Evolutionary conservation across 2,113 vertebrate genomes (phyloP), one percentile per base, ranked within the genome.

Genomic region (Archocentrus centrarchus): DNA sequence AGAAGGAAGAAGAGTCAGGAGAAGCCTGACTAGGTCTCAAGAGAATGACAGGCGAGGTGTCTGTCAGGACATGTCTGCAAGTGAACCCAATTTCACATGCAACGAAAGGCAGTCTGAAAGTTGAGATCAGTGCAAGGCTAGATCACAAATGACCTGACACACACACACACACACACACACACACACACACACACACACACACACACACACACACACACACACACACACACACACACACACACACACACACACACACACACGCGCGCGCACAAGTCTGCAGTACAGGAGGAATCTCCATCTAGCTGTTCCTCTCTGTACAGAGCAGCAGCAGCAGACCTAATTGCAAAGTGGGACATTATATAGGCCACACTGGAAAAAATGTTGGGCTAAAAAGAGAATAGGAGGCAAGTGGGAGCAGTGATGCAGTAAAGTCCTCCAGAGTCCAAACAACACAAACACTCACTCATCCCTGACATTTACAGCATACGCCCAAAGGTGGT

Each of bases 311-410:
- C 64, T 44, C 59, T 58, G 39, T 59, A 50, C 80, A 64, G 87
- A 82, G 44, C 77, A 75, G 47, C 75, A 63, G 47, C 78, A 64
- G 82, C 78, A 93, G 93, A 92, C 93, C 93, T 91, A 59, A 91
- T 93, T 94, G 82, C 77, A 91, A 95, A 94, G 82, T 95, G 88
- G 94, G 94, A 89, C 94, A 94, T 79, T 91, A 94, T 88, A 75
- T 95, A 91, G 93, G 93, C 11, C 94, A 84, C 10, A 4, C n/a
- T 32, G 63, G 60, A 64, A 84, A 88, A 86, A 78, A n/a, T 32
- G 76, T 22, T 30, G 60, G 82, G 53, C 90, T 88, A 83, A 89
- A 89, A 90, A 82, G 83, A 88, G 85, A 88, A 82, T 6, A 64
- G 61, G 66, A 86, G 88, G 77, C 32, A 6, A 77, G 75, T 60